These are phyloP conservation scores for Rhodeus uyekii DNA, from an alignment of 2,797 vertebrate species.

Conservation along the genomic window DNA sequence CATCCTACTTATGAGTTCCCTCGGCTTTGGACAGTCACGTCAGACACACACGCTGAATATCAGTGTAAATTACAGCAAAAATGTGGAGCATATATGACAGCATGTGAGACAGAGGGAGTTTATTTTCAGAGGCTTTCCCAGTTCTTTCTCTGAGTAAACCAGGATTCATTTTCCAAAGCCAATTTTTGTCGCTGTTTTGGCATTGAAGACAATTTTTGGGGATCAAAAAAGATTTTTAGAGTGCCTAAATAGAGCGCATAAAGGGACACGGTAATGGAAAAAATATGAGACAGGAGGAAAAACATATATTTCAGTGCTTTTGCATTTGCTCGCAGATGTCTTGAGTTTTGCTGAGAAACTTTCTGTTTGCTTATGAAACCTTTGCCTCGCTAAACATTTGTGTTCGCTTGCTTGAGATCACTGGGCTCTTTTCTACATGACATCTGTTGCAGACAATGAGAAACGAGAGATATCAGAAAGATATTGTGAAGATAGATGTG, in stretches of 20 bases:
- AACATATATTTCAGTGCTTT: too few relatives aligned
- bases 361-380: too few relatives aligned
- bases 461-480: background rate
- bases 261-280: too few relatives aligned
- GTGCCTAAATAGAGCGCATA: background rate
- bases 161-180: background rate
- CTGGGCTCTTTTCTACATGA: background rate
- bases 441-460: background rate
- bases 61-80: background rate
- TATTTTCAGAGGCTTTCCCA: background rate
- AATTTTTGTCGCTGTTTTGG: background rate
- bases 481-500: background rate
- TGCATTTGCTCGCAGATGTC: too few relatives aligned
- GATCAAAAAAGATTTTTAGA: background rate
- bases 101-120: background rate
- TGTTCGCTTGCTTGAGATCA: background rate
- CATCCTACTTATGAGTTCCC: background rate
- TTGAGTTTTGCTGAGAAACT: too few relatives aligned
- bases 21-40: background rate
- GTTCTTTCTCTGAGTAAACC: constrained; percentile 3
- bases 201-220: background rate
- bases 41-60: background rate
- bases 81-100: constrained; percentile 6
- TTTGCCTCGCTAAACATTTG: background rate
- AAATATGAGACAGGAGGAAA: too few relatives aligned